phyloP scores from a whole-genome alignment of 2,113 vertebrate genomes.

The Ictalurus furcatus region DNA sequence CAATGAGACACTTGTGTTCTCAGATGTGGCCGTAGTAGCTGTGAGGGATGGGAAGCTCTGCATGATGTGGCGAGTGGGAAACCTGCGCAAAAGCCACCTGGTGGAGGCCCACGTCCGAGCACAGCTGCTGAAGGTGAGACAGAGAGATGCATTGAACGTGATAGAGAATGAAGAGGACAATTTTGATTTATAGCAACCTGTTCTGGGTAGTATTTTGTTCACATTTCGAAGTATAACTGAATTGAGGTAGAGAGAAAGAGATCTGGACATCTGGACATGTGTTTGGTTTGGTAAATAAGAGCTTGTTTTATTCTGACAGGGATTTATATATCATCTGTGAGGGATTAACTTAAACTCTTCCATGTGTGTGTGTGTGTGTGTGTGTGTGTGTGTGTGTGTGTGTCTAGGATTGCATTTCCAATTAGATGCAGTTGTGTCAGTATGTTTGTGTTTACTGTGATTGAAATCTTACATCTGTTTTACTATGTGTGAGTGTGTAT shows the following conservation, averaged over 20 bases:
- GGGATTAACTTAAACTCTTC: slow-evolving; percentile 70
- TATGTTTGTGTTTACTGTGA: slow-evolving; percentile 14
- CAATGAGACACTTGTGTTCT: slow-evolving; percentile 87
- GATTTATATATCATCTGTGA: slow-evolving; percentile 72
- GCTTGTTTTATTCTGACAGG: slow-evolving; percentile 67
- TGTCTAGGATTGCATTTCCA: slow-evolving; percentile 14
- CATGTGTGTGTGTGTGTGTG: not conserved
- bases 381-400: not conserved
- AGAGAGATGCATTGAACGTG: not conserved
- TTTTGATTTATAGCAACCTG: not conserved
- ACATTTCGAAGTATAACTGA: not conserved
- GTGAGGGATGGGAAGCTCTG: slow-evolving; percentile 84
- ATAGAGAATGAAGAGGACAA: not conserved
- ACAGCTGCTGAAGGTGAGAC: slow-evolving; percentile 64
- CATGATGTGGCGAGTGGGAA: slow-evolving; percentile 91
- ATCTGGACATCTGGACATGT: slow-evolving; percentile 68
- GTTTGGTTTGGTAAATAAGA: slow-evolving; percentile 67
- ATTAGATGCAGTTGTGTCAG: slow-evolving; percentile 1
- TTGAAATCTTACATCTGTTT: not conserved
- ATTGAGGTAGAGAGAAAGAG: slow-evolving; percentile 39
- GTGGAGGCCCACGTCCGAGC: slow-evolving; percentile 89
- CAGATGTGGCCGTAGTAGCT: slow-evolving; percentile 83
- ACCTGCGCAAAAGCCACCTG: slow-evolving; percentile 86
- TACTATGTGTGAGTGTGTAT: not conserved
- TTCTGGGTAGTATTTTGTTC: not conserved